Conservation (phyloP, 2,888 invertebrate genomes). For the Bhutanitis thaidina region DNA sequence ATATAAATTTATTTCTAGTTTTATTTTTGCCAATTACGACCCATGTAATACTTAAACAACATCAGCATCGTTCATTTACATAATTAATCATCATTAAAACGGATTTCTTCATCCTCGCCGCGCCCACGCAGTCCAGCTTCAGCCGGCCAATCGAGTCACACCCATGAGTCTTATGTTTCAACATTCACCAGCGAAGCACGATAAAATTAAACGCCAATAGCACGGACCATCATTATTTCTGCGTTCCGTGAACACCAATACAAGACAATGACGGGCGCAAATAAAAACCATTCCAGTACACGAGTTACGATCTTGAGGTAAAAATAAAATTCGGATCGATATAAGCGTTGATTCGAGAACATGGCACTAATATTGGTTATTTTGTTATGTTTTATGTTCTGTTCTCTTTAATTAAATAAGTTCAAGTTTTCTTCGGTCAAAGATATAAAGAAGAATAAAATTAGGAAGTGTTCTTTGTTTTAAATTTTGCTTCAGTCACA, state of each 20-base stretch:
- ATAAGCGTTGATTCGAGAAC: no score
- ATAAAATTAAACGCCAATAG: slow-evolving; percentile 15
- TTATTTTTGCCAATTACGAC: no score
- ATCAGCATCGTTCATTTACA: slow-evolving; percentile 6
- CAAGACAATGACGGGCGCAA: slow-evolving; percentile 14
- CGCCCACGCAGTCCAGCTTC: background rate
- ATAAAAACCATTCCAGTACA: background rate
- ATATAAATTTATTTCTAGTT: no score
- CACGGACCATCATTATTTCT: slow-evolving; percentile 40
- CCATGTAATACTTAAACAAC: background rate
- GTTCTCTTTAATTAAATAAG: no score
- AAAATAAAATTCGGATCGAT: no score
- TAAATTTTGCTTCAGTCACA: no score
- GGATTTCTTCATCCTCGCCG: slow-evolving; percentile 6
- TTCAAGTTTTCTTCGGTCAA: no score
- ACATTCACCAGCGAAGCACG: slow-evolving; percentile 30
- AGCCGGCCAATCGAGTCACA: slow-evolving; percentile 20
- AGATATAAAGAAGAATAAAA: no score
- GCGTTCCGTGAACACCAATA: slow-evolving; percentile 29
- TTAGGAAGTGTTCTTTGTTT: no score
- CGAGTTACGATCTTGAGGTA: no score
- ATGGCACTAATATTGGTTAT: no score
- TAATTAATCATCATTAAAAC: slow-evolving; percentile 11
- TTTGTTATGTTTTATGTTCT: no score
- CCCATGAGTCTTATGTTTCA: slow-evolving; percentile 3